These are phyloP conservation scores for Prolemur simus DNA, from an alignment of 2,113 vertebrate genomes.

Conservation along the genomic window DNA sequence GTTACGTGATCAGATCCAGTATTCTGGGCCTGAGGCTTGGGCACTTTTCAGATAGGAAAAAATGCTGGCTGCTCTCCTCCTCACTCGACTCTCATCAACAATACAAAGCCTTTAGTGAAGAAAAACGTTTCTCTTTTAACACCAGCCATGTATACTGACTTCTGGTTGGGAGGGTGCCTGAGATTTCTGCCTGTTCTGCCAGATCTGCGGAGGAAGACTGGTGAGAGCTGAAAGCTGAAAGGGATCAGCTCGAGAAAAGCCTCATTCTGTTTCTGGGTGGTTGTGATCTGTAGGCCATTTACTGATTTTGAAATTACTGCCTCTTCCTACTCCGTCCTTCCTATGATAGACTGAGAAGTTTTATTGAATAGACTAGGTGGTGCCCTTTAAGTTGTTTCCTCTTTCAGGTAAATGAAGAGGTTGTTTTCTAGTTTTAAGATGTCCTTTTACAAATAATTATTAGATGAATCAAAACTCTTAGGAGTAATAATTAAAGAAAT, in stretches of 20 bases:
- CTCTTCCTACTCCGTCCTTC: constrained; percentile 38
- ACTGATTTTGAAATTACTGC: constrained; percentile 56
- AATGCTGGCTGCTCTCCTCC: not conserved
- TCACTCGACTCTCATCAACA: too few species aligned
- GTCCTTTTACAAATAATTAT: constrained; percentile 73
- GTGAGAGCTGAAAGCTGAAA: not conserved
- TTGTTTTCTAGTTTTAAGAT: constrained; percentile 53
- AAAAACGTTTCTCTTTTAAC: not conserved
- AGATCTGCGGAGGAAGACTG: not conserved
- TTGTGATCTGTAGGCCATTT: constrained; percentile 37
- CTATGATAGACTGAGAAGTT: not conserved
- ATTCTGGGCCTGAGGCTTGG: not conserved
- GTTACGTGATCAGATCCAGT: not conserved
- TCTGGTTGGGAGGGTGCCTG: not conserved
- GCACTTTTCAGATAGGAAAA: not conserved
- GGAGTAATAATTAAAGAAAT: constrained; percentile 67
- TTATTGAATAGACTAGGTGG: constrained; percentile 40
- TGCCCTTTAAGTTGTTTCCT: constrained; percentile 60
- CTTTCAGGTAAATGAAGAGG: constrained; percentile 63
- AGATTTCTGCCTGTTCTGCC: not conserved
- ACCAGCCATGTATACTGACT: not conserved
- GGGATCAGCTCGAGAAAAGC: not conserved
- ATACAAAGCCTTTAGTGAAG: not conserved
- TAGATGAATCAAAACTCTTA: constrained; percentile 67
- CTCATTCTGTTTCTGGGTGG: constrained; percentile 24